Base-by-base conservation (phyloP, 2,888 invertebrate species). In the Coleophora flavipennella region DNA sequence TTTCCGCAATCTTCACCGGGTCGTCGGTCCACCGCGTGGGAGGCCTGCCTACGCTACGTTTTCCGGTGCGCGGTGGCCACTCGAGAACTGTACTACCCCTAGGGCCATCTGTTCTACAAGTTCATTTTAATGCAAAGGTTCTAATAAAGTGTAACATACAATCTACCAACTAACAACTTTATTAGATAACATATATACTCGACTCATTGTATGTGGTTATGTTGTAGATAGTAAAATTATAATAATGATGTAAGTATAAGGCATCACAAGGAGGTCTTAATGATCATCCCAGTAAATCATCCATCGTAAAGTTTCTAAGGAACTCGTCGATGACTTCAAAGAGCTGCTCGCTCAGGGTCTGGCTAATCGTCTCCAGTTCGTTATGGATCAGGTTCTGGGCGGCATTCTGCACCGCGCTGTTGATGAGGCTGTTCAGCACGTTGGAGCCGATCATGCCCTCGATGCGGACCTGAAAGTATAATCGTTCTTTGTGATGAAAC, bases 371-470 rank as follows among this genome's bases (percentile, higher is more conserved):
- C 9, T 54, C 50, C 49, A 73, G 14, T 41, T 71, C 43, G 12
- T 43, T 50, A 40, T 67, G 66, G 13, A 75, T 54, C 2, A 67
- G n/a, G 1, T 66, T 64, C 32, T 70, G 70, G 0, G 67, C 58
- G 6, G 67, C 27, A 34, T 46, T 58, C 41, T 73, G 68, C 9
- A 75, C 54, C 8, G 50, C 40, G 8, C 50, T 45, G 49, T 59
- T 75, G 48, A 75, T 71, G 13, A 67, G 43, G 10, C 49, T 43
- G 51, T 75, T 75, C 33, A 75, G 43, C 3, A 68, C 7, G 8
- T 36, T 45, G 9, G 73, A 73, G 8, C 73, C 75, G 8, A 67
- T 61, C 67, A 75, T 59, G 8, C 75, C 73, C 20, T 56, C 48
- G 25, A 75, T 46, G 40, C 61, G 53, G 9, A 75, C 54, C 73